Conservation (phyloP, 2,797 vertebrate genomes). For the Myioborus melanocephalus region DNA sequence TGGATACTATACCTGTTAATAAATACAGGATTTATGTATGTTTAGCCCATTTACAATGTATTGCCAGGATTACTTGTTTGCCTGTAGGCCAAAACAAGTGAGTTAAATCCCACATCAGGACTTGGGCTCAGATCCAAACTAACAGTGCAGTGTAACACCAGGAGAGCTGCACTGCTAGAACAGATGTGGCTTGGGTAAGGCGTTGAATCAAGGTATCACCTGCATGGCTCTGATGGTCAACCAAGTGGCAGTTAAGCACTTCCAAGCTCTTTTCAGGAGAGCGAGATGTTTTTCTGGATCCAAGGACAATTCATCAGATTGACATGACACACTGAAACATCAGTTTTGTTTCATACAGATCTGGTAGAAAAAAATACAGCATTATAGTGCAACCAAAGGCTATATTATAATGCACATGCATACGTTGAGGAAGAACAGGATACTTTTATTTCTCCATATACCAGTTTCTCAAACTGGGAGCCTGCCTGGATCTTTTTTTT, state of each 20-base stretch:
- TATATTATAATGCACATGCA: background rate
- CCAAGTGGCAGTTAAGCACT: background rate
- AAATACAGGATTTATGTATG: constrained; percentile 15
- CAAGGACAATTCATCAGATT: background rate
- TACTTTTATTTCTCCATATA: background rate
- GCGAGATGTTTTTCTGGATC: background rate
- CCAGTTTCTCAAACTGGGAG: background rate
- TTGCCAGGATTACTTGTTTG: constrained; percentile 25
- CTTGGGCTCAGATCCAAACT: background rate
- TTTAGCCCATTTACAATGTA: constrained; percentile 4
- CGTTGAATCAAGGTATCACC: background rate
- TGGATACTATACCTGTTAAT: constrained; percentile 26
- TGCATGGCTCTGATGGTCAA: background rate
- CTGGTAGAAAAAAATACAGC: background rate
- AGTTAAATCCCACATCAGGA: constrained; percentile 24
- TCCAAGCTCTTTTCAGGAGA: background rate
- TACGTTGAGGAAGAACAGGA: background rate
- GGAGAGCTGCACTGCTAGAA: background rate
- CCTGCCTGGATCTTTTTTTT: background rate
- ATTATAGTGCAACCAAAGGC: background rate
- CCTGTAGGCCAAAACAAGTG: constrained; percentile 15
- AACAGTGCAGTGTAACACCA: constrained; percentile 3
- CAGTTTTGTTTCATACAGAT: background rate
- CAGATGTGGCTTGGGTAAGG: background rate
- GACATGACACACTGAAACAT: rapidly evolving